Evolutionary conservation across 2,888 invertebrate species (phyloP).

Genomic region (Volucella inflata): DNA sequence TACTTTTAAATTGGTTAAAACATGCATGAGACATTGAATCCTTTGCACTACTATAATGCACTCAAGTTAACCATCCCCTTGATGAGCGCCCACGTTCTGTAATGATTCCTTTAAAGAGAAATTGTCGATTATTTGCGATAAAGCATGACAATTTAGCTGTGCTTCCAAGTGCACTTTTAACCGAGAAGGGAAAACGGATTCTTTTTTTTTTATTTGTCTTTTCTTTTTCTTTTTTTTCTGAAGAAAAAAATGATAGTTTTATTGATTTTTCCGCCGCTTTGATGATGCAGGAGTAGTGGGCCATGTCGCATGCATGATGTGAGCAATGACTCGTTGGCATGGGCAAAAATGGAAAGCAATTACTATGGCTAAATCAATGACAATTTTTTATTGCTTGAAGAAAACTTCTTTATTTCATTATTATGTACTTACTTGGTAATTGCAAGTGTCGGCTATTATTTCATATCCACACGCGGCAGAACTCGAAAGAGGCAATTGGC

Average conservation of each 20-base stretch:
- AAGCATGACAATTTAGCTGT: constrained; percentile 23
- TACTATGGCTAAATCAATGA: constrained; percentile 46
- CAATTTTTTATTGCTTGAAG: constrained; percentile 7
- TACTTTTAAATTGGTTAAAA: constrained; percentile 37
- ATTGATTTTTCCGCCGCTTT: constrained; percentile 65
- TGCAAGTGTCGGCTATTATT: constrained; percentile 36
- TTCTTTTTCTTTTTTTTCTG: not conserved
- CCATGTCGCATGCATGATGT: constrained; percentile 33
- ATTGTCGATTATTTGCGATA: constrained; percentile 27
- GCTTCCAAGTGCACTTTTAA: constrained; percentile 28
- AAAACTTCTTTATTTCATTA: constrained; percentile 6
- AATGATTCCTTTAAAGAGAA: constrained; percentile 17
- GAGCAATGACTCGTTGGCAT: constrained; percentile 51
- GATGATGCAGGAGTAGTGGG: constrained; percentile 53
- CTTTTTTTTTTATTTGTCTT: not conserved
- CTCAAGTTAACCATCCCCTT: too few relatives aligned
- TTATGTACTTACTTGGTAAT: constrained; percentile 66
- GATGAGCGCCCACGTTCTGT: not conserved
- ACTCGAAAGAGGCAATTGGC: constrained; percentile 8
- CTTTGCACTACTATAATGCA: constrained; percentile 3
- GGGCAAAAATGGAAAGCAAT: constrained; percentile 39
- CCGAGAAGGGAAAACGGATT: constrained; percentile 14
- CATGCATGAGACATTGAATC: constrained; percentile 32
- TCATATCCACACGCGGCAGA: constrained; percentile 59
- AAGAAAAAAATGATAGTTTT: constrained; percentile 33